A percentile compares a stretch with the other conserved stretches of the same genome.
Evolutionary conservation across 2,113 vertebrate genomes (phyloP).

Genomic region (Pangasianodon gigas): DNA sequence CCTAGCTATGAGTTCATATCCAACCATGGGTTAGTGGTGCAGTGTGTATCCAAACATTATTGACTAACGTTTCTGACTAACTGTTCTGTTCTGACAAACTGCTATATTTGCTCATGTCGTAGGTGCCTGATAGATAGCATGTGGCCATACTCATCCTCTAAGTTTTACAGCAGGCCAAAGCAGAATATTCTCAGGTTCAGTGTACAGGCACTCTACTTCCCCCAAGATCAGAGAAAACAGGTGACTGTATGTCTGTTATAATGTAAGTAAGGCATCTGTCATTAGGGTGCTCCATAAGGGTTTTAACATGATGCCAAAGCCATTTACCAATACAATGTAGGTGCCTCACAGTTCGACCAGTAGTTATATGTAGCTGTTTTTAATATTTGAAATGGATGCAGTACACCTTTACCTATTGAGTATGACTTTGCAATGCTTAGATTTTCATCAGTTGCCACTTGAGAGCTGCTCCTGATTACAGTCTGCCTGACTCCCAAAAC

Average conservation of each 20-base stretch:
- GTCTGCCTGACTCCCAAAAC: slow-evolving; percentile 16
- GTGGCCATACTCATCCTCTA: slow-evolving; percentile 53
- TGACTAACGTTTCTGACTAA: background rate
- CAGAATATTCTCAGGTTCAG: slow-evolving; percentile 53
- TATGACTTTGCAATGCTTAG: slow-evolving; percentile 29
- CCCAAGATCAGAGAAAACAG: slow-evolving; percentile 39
- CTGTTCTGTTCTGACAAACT: background rate
- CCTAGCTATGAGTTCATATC: slow-evolving; percentile 57
- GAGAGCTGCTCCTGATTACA: slow-evolving; percentile 40
- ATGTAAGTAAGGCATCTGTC: background rate
- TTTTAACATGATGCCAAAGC: background rate
- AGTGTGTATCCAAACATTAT: background rate
- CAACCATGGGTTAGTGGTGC: slow-evolving; percentile 51
- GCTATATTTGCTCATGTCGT: slow-evolving; percentile 20
- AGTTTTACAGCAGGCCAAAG: slow-evolving; percentile 45
- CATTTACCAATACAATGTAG: background rate
- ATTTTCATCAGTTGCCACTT: slow-evolving; percentile 63
- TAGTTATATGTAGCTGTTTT: background rate
- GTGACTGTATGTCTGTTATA: slow-evolving; percentile 7
- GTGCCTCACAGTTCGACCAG: no score
- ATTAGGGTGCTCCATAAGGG: background rate
- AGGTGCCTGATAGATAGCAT: slow-evolving; percentile 61
- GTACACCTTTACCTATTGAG: background rate
- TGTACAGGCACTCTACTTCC: slow-evolving; percentile 56
- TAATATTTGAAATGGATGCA: background rate